Evolutionary conservation across 2,113 vertebrate genomes (phyloP), one percentile per base, ranked within the genome.

Genomic region (Gnathonemus longibarbis): DNA sequence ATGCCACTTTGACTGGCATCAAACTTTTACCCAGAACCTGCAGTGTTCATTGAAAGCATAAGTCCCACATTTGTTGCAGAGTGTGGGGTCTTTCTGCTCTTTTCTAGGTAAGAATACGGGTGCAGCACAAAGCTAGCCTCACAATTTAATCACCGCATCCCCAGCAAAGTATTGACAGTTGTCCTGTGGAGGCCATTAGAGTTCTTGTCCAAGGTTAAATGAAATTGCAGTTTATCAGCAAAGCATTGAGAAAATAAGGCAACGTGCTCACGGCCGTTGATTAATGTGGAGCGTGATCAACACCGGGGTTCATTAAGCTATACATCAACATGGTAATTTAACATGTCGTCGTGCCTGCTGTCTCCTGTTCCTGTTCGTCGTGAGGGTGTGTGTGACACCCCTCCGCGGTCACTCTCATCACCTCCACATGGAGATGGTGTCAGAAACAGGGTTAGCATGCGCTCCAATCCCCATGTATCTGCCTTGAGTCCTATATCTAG

Each of bases 151-250:
- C 98, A 99, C 97, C 97, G 97, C 97, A 97, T 96, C 97, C 96
- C 94, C 94, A 56, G 97, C 96, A 95, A 98, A 97, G 97, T 99
- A 99, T 99, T 97, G 98, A 99, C 98, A 98, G 97, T 99, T 98
- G 98, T 99, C 98, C 97, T 96, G 96, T 97, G 97, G 96, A 99
- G 98, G 98, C 98, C 97, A 98, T 99, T 99, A 98, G 98, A 97
- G 97, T 97, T 97, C 96, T 98, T 98, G 97, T 99, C 98, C 98
- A 99, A 99, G 98, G 98, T 99, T 98, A 99, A 99, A 99, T 99
- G 97, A 99, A 99, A 99, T 99, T 98, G 98, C 98, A 98, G 98
- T 99, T 99, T 98, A 99, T 99, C 98, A 99, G 97, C 96, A 97
- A 96, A 97, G 97, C 98, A 97, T 98, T 98, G 98, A 98, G 98